Percentiles rank a stretch among this genome's conserved stretches.
Conservation (phyloP, 2,888 invertebrate genomes). For the Panorpa germanica region DNA sequence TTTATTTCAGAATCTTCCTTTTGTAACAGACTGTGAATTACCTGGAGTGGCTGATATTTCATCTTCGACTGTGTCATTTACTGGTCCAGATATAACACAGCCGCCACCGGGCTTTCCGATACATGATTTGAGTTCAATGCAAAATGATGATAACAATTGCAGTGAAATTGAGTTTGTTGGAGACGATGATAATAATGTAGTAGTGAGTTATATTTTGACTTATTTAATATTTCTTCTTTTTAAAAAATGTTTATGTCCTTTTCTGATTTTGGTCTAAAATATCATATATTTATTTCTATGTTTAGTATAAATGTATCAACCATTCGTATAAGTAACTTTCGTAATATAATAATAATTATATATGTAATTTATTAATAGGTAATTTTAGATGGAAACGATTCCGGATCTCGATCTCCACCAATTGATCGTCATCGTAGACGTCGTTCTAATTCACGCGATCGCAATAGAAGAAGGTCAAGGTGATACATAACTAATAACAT, state of each 20-base stretch:
- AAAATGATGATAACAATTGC: conserved; percentile 28
- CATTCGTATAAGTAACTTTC: too few species aligned
- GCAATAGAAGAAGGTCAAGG: conserved; percentile 13
- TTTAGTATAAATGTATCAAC: too few species aligned
- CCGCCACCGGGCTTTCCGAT: too few species aligned
- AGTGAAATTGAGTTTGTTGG: conserved; percentile 35
- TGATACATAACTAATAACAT: conserved; percentile 7
- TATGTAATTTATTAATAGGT: too few species aligned
- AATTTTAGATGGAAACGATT: conserved; percentile 35
- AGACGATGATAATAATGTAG: conserved; percentile 38
- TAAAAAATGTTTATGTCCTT: too few species aligned
- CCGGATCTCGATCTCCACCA: conserved; percentile 29
- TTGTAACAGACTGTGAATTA: conserved; percentile 43
- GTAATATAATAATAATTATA: too few species aligned
- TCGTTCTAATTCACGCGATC: conserved; percentile 24
- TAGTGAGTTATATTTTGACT: too few species aligned
- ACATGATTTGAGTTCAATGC: conserved; percentile 17
- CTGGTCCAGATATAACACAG: too few species aligned
- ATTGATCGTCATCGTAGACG: conserved; percentile 22
- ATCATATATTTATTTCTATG: too few species aligned
- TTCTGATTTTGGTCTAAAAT: too few species aligned
- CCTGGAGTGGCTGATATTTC: too few species aligned
- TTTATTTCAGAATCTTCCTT: conserved; percentile 34
- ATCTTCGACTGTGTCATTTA: conserved; percentile 20
- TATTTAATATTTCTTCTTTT: too few species aligned